phyloP scores from a whole-genome alignment of 2,888 invertebrate species.

The Spialia ferax region DNA sequence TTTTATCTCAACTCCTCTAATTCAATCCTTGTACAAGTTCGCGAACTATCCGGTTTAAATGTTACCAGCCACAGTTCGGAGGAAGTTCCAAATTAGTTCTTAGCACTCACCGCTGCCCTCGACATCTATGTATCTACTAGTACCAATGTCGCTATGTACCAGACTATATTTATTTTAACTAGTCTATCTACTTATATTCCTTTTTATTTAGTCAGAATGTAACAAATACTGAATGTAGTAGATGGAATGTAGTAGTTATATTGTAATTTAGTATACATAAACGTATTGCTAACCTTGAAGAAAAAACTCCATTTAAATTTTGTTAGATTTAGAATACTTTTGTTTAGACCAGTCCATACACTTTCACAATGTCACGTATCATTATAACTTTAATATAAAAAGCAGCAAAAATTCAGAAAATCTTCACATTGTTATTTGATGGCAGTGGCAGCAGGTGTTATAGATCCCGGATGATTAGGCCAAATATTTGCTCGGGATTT shows the following conservation, averaged over 20 bases:
- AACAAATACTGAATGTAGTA: no score
- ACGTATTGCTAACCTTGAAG: no score
- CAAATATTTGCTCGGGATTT: slow-evolving; percentile 14
- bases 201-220: no score
- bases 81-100: slow-evolving; percentile 3
- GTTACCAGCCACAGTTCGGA: neutral
- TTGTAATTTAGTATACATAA: no score
- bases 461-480: slow-evolving; percentile 5
- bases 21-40: slow-evolving; percentile 3
- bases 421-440: slow-evolving; percentile 15
- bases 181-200: no score
- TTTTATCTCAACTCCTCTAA: neutral
- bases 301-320: no score
- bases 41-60: slow-evolving; percentile 18
- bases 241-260: no score
- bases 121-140: neutral
- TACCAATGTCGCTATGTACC: no score
- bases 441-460: slow-evolving; percentile 4
- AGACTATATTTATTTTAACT: no score
- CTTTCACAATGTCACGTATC: no score
- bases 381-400: neutral
- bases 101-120: neutral
- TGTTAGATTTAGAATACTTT: no score
- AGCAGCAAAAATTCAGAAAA: neutral
- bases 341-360: no score